Percentiles rank a stretch among this genome's conserved stretches.
phyloP scores from a whole-genome alignment of 2,113 vertebrate species.

The Mormyrus lacerda region DNA sequence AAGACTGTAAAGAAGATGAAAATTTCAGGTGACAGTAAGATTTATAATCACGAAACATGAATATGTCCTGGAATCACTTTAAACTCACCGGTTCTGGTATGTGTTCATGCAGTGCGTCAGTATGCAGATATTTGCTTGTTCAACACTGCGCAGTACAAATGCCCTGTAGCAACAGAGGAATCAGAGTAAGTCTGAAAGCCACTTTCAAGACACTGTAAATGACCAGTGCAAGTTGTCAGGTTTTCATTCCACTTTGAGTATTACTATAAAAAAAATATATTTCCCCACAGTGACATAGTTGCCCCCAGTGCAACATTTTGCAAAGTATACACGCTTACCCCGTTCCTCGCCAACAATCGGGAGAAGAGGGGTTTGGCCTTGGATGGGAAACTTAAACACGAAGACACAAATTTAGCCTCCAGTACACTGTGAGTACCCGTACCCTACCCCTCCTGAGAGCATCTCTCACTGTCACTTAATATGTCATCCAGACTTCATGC shows the following conservation, averaged over 20 bases:
- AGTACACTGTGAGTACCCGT: slow-evolving; percentile 82
- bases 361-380: slow-evolving; percentile 89
- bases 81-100: not conserved
- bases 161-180: slow-evolving; percentile 87
- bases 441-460: no score
- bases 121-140: slow-evolving; percentile 96
- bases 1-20: slow-evolving; percentile 97
- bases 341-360: slow-evolving; percentile 86
- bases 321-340: slow-evolving; percentile 91
- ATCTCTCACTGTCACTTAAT: not conserved
- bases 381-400: slow-evolving; percentile 90
- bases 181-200: slow-evolving; percentile 72
- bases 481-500: not conserved
- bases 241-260: not conserved
- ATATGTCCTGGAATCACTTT: not conserved
- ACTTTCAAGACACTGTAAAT: not conserved
- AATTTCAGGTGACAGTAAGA: slow-evolving; percentile 67
- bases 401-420: slow-evolving; percentile 95
- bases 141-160: slow-evolving; percentile 97
- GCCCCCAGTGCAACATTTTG: slow-evolving; percentile 88
- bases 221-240: not conserved
- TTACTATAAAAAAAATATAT: no score
- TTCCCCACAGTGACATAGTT: slow-evolving; percentile 71
- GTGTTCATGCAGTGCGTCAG: slow-evolving; percentile 72
- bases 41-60: not conserved